Percentiles rank a stretch among this genome's conserved stretches.
These are phyloP conservation scores for Lagopus muta DNA, from an alignment of 2,113 vertebrate genomes.

Conservation along the genomic window DNA sequence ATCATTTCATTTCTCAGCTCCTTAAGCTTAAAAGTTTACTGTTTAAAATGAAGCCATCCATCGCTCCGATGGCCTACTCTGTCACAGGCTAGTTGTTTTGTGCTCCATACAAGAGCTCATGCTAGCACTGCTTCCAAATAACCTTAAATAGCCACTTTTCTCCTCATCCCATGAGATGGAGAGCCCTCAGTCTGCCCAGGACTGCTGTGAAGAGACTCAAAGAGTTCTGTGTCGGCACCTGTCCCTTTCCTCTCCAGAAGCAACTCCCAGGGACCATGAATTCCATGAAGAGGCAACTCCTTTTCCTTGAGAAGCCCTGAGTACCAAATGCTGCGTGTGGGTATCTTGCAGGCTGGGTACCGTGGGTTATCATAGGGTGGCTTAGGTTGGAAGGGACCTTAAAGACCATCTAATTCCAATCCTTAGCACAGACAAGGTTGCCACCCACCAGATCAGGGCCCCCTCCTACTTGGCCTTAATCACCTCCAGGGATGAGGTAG, in stretches of 20 bases:
- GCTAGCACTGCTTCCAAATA: not conserved
- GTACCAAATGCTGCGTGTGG: not conserved
- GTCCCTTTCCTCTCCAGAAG: not conserved
- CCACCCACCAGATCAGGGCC: no score
- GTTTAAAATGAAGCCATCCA: not conserved
- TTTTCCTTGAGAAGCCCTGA: not conserved
- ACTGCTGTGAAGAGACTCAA: not conserved
- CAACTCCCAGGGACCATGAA: not conserved
- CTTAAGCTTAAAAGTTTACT: not conserved
- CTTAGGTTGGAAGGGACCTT: no score
- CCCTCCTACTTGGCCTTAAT: no score
- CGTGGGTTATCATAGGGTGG: not conserved
- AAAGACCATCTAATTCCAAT: no score
- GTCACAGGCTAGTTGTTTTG: not conserved
- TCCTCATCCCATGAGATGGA: not conserved
- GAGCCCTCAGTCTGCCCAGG: not conserved
- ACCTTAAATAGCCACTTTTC: not conserved
- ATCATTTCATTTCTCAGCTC: not conserved
- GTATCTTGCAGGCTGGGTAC: not conserved
- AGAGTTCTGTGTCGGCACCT: not conserved
- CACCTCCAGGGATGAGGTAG: no score
- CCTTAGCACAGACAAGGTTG: no score
- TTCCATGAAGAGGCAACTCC: fast-evolving
- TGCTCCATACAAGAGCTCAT: not conserved
- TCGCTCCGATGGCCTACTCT: not conserved